These are phyloP conservation scores for Syngnathus scovelli DNA, from an alignment of 2,113 vertebrate genomes.

Conservation along the genomic window DNA sequence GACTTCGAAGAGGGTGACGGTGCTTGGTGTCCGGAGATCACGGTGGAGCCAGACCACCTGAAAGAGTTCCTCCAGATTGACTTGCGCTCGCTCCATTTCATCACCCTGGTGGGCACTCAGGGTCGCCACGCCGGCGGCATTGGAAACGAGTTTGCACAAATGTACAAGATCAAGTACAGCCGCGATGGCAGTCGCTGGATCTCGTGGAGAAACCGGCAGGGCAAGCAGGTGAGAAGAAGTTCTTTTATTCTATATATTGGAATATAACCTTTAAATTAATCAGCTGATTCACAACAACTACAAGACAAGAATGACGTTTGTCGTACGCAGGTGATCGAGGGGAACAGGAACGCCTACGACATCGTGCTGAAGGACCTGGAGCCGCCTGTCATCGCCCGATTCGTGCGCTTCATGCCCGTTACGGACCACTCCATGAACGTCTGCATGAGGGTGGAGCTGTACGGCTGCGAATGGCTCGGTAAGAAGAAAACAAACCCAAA, in stretches of 20 bases:
- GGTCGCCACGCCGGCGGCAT: constrained; percentile 90
- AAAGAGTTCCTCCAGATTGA: constrained; percentile 97
- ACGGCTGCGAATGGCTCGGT: constrained; percentile 96
- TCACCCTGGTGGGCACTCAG: constrained; percentile 95
- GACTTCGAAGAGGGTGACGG: constrained; percentile 91
- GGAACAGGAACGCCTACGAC: constrained; percentile 90
- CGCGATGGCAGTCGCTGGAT: constrained; percentile 95
- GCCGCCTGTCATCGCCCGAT: constrained; percentile 88
- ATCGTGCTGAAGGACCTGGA: constrained; percentile 92
- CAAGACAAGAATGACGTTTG: background rate
- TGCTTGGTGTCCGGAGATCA: constrained; percentile 90
- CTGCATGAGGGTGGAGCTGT: constrained; percentile 95
- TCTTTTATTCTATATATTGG: no score
- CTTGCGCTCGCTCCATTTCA: constrained; percentile 86
- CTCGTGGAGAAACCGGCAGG: constrained; percentile 88
- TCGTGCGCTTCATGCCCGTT: constrained; percentile 91
- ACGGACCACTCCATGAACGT: constrained; percentile 94
- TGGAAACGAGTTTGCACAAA: constrained; percentile 92
- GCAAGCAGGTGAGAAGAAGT: constrained; percentile 74
- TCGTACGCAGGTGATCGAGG: constrained; percentile 81
- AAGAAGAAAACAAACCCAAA: constrained; percentile 30
- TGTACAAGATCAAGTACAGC: constrained; percentile 96
- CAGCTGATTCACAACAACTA: background rate
- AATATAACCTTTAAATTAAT: no score
- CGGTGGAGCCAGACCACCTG: constrained; percentile 82